Percentiles rank a stretch among this genome's conserved stretches.
These are phyloP conservation scores for Sinodicranocentrus sp. DNA, from an alignment of 2,888 invertebrate species.

Conservation along the genomic window DNA sequence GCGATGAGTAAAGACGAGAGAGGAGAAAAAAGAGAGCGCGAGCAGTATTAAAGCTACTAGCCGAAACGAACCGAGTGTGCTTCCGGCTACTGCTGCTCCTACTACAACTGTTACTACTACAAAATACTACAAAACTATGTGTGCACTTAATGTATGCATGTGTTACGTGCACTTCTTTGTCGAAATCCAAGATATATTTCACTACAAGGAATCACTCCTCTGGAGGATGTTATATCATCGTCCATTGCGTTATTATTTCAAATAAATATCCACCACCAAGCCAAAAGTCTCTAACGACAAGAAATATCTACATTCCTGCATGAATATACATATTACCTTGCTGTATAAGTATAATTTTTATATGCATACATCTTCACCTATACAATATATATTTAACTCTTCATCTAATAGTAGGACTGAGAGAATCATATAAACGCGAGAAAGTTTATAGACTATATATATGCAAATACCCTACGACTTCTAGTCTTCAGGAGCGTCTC, in stretches of 20 bases:
- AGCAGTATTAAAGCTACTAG: constrained; percentile 63
- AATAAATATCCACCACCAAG: neutral
- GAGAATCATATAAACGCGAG: too few relatives aligned
- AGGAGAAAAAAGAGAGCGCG: constrained; percentile 61
- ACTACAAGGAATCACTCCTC: neutral
- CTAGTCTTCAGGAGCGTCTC: constrained; percentile 3
- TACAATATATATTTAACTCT: too few relatives aligned
- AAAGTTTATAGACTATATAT: neutral
- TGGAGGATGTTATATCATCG: constrained; percentile 21
- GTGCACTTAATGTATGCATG: constrained; percentile 32
- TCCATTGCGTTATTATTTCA: constrained; percentile 3
- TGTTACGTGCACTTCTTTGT: constrained; percentile 19
- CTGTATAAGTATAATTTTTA: too few relatives aligned
- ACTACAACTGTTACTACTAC: constrained; percentile 13
- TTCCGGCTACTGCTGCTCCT: constrained; percentile 62
- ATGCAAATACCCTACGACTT: constrained; percentile 5
- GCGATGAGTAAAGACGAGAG: constrained; percentile 67
- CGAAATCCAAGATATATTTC: neutral
- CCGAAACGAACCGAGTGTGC: constrained; percentile 73
- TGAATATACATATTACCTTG: too few relatives aligned
- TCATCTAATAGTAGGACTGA: too few relatives aligned
- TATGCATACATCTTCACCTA: too few relatives aligned
- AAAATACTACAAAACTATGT: constrained; percentile 7
- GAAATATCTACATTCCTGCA: too few relatives aligned
- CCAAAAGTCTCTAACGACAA: too few relatives aligned